Evolutionary conservation across 1,140 invertebrate species (phyloP), one percentile per base, ranked within the genome.

Genomic region (Oscheius sp.): DNA sequence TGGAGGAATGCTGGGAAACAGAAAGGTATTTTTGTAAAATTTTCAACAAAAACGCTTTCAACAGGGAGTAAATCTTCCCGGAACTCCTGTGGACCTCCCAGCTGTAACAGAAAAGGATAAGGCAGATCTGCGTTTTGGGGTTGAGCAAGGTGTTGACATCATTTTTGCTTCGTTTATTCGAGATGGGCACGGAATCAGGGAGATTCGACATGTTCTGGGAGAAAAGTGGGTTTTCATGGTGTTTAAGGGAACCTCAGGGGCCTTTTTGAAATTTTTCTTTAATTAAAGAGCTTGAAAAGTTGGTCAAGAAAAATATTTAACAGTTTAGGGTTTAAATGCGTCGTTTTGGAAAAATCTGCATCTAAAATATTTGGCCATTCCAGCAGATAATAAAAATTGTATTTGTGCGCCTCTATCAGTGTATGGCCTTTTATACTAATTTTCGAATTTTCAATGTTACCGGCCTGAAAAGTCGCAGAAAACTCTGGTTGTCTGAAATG

Each of bases 121-220:
- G 82, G 89, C 91, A 26, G 97, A 99, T 87, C 87, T 99, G 45
- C 85, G 89, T 65, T 98, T 99, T 84, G 97, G 94, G 73, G 92
- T 98, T 18, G 91, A 97, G 77, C 92, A 76, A 31, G 76, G 86
- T 77, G 87, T 99, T 20, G 97, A 99, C 82, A 98, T 99, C 90
- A 89, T 99, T 70, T 99, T 99, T 85, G 96, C 96, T 0, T 98
- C 95, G 0, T 99, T 99, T 85, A 98, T 99, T 81, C 89, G 96
- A 78, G 91, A 94, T 86, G 95, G 91, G 31, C 88, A 88, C 0
- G 95, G 93, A 45, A 88, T 99, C 7, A 85, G 89, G 3, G 92
- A 95, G 85, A 97, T 99, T 76, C 89, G 94, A 59, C 84, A 87
- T 45, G 91, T 97, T 80, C 88, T 99, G 29, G 93, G 88, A 84